A percentile compares a stretch with the other conserved stretches of the same genome.
Conservation (phyloP, 2,888 invertebrate species). For the Nymphalis c-album region DNA sequence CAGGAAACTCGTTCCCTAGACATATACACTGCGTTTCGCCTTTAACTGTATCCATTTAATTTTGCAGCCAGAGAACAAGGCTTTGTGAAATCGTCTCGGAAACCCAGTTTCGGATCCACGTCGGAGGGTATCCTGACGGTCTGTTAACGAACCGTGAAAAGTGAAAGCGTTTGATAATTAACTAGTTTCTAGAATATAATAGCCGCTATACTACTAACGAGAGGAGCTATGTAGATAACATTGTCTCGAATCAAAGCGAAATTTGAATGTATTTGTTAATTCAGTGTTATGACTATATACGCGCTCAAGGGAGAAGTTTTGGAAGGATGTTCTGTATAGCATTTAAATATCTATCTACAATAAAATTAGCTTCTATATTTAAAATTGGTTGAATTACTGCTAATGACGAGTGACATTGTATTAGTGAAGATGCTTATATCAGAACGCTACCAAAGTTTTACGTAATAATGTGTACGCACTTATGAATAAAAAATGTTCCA, state of each 20-base stretch:
- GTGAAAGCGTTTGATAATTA: constrained; percentile 23
- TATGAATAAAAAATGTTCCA: too few species aligned
- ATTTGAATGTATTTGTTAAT: constrained; percentile 23
- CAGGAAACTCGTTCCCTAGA: constrained; percentile 9
- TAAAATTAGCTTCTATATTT: background rate
- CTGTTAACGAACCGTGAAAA: constrained; percentile 32
- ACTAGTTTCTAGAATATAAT: constrained; percentile 20
- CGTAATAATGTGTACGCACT: too few species aligned
- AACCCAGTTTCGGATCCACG: constrained; percentile 31
- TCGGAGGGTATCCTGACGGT: constrained; percentile 32
- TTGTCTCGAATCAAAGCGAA: constrained; percentile 12
- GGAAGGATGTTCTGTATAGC: background rate
- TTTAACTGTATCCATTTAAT: background rate
- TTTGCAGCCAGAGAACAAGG: constrained; percentile 10
- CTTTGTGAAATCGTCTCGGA: constrained; percentile 39
- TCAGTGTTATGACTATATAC: constrained; percentile 7
- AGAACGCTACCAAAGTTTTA: too few species aligned
- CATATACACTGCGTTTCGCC: background rate
- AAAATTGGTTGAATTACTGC: too few species aligned
- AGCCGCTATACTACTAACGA: constrained; percentile 1
- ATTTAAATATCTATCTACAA: background rate
- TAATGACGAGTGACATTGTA: too few species aligned
- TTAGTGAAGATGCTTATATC: too few species aligned
- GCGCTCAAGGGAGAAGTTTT: background rate
- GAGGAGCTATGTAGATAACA: constrained; percentile 1